These are phyloP conservation scores for Microtus richardsoni DNA, from an alignment of 2,113 vertebrate genomes.

Conservation along the genomic window DNA sequence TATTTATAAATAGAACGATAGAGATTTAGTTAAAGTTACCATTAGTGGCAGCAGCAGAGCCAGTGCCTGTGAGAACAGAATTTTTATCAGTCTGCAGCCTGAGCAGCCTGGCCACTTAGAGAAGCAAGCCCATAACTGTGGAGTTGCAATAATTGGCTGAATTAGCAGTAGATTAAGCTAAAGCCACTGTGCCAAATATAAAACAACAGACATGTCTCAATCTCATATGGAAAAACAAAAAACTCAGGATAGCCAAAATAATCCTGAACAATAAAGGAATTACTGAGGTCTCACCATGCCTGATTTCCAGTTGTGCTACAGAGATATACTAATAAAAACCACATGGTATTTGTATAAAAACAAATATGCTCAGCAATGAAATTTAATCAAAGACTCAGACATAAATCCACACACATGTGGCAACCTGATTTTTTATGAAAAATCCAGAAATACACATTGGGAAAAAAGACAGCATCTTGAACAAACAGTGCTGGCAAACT, in stretches of 20 bases:
- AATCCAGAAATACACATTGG: background rate
- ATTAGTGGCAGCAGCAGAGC: background rate
- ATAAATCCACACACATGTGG: background rate
- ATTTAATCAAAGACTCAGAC: background rate
- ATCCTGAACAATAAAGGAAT: background rate
- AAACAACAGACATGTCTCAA: background rate
- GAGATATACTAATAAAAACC: background rate
- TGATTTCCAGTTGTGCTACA: background rate
- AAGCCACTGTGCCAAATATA: background rate
- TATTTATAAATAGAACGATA: background rate
- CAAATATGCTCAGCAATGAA: background rate
- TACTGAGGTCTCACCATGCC: background rate
- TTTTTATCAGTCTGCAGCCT: background rate
- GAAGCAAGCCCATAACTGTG: background rate
- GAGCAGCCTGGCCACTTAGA: background rate
- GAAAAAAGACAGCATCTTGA: background rate
- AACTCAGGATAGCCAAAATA: background rate
- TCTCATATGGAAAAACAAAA: background rate
- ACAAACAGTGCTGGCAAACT: background rate
- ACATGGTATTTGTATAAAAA: background rate
- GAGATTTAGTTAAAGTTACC: background rate
- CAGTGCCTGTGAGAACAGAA: background rate
- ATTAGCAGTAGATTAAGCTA: background rate
- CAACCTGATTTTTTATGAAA: background rate
- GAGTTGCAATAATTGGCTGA: background rate